Evolutionary conservation across 2,797 vertebrate species (phyloP).

Genomic region (Thripadectes ignobilis): DNA sequence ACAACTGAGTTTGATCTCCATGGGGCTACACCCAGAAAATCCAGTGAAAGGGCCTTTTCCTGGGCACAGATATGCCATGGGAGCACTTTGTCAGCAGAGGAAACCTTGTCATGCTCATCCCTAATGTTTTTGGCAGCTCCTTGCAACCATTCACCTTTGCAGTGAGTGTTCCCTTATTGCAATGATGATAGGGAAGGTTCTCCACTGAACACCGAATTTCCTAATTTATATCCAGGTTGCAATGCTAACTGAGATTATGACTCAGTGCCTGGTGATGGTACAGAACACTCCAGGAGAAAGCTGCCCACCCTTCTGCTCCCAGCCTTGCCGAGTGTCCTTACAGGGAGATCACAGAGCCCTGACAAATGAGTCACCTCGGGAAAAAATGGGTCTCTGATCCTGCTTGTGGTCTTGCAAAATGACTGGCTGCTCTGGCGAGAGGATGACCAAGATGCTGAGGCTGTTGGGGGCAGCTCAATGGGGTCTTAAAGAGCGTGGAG

Average conservation of each 20-base stretch:
- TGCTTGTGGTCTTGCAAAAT: neutral
- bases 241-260: rapidly evolving
- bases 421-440: neutral
- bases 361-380: rapidly evolving
- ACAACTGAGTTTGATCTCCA: neutral
- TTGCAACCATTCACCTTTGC: neutral
- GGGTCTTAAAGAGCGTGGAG: rapidly evolving
- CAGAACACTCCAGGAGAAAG: neutral
- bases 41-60: neutral
- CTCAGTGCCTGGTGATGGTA: neutral
- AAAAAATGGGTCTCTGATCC: neutral
- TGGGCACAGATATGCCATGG: neutral
- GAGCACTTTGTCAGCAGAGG: neutral
- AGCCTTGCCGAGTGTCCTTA: neutral
- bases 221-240: neutral
- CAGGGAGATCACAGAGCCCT: neutral
- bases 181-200: neutral
- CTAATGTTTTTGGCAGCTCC: neutral
- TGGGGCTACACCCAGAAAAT: neutral
- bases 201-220: rapidly evolving
- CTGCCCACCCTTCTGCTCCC: rapidly evolving
- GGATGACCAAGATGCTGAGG: neutral
- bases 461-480: neutral
- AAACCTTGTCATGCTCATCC: neutral
- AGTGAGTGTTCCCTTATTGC: neutral